phyloP scores from a whole-genome alignment of 2,888 invertebrate genomes.

The Tinea pellionella region DNA sequence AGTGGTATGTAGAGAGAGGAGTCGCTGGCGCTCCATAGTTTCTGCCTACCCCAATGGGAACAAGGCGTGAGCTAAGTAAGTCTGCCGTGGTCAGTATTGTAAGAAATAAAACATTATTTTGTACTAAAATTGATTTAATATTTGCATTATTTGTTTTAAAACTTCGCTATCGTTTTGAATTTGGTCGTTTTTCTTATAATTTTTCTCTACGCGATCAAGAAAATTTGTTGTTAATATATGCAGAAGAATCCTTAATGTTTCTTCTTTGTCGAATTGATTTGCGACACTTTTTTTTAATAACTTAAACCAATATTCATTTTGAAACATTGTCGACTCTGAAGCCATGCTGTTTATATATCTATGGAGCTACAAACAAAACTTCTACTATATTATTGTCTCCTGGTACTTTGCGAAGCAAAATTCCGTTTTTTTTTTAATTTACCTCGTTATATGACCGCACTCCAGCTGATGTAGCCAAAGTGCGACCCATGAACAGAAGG shows the following conservation, averaged over 20 bases:
- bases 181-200: slow-evolving; percentile 11
- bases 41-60: no score
- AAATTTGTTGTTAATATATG: slow-evolving; percentile 35
- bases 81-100: no score
- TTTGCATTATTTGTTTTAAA: background rate
- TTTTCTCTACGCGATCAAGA: slow-evolving; percentile 33
- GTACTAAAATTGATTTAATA: background rate
- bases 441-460: background rate
- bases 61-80: no score
- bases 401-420: no score
- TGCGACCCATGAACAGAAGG: no score
- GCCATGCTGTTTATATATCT: slow-evolving; percentile 38
- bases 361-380: slow-evolving; percentile 38
- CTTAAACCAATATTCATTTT: slow-evolving; percentile 37
- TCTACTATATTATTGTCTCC: no score
- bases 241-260: slow-evolving; percentile 30
- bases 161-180: background rate
- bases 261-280: slow-evolving; percentile 24
- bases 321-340: slow-evolving; percentile 31
- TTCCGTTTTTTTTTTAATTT: background rate
- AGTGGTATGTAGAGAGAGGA: no score
- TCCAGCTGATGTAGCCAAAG: no score
- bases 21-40: no score
- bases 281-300: slow-evolving; percentile 33
- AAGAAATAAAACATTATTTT: no score